These are phyloP conservation scores for Hirudo medicinalis DNA, from an alignment of 1,140 invertebrate genomes.

Conservation along the genomic window DNA sequence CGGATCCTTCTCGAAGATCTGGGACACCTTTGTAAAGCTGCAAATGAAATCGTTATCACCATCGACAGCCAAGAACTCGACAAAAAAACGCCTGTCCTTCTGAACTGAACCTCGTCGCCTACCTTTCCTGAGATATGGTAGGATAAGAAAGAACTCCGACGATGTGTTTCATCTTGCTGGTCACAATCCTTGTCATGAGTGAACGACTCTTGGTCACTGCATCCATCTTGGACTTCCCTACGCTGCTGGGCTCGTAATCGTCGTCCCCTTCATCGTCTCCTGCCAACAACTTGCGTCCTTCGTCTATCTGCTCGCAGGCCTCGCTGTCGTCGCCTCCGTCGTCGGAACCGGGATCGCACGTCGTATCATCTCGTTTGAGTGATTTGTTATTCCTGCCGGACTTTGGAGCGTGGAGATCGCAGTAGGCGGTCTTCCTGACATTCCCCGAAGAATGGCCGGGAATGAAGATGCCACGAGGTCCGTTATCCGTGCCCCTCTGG, in stretches of 20 bases:
- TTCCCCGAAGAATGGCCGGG: slow-evolving; percentile 17
- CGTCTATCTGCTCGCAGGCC: slow-evolving; percentile 8
- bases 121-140: not conserved
- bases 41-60: not conserved
- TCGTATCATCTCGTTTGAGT: not conserved
- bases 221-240: slow-evolving; percentile 72
- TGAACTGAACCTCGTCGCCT: not conserved
- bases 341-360: slow-evolving; percentile 5
- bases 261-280: slow-evolving; percentile 61
- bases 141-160: slow-evolving; percentile 15
- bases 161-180: slow-evolving; percentile 16
- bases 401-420: slow-evolving; percentile 75
- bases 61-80: not conserved
- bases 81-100: too few species aligned
- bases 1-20: slow-evolving; percentile 53
- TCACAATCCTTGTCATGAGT: slow-evolving; percentile 50
- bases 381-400: slow-evolving; percentile 28
- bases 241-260: slow-evolving; percentile 63
- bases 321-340: slow-evolving; percentile 14
- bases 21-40: slow-evolving; percentile 52
- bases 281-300: slow-evolving; percentile 34
- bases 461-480: slow-evolving; percentile 19
- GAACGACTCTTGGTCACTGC: slow-evolving; percentile 88
- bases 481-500: slow-evolving; percentile 40
- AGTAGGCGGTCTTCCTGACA: slow-evolving; percentile 57